Conservation (phyloP, 2,113 vertebrate genomes). For the Carassius carassius region DNA sequence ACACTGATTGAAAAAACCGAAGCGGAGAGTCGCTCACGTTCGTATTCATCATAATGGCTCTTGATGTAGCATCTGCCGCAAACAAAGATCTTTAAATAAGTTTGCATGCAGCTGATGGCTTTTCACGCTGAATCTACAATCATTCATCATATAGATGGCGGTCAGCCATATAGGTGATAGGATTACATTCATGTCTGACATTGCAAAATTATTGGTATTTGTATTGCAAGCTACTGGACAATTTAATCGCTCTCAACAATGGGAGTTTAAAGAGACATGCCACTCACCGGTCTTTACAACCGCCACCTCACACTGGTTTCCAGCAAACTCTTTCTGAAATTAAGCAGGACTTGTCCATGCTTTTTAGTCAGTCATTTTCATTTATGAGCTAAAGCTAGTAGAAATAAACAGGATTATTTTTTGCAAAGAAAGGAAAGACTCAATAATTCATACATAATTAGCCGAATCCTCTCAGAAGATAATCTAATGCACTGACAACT, state of each 20-base stretch:
- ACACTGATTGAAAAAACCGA: slow-evolving; percentile 15
- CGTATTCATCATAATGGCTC: slow-evolving; percentile 41
- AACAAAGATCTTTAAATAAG: slow-evolving; percentile 65
- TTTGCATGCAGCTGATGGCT: slow-evolving; percentile 16
- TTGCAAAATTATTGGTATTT: slow-evolving; percentile 13
- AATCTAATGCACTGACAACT: not conserved
- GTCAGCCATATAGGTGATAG: slow-evolving; percentile 31
- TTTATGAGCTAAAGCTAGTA: slow-evolving; percentile 34
- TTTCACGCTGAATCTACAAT: slow-evolving; percentile 67
- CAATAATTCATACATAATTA: slow-evolving; percentile 43
- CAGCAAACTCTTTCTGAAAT: slow-evolving; percentile 24
- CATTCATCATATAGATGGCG: slow-evolving; percentile 71
- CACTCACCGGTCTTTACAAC: not conserved
- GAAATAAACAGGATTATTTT: slow-evolving; percentile 35
- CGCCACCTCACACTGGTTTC: slow-evolving; percentile 4
- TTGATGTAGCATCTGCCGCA: slow-evolving; percentile 50
- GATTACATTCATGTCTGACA: slow-evolving; percentile 24
- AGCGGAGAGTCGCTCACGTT: slow-evolving; percentile 1
- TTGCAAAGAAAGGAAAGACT: slow-evolving; percentile 11
- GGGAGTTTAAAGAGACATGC: not conserved
- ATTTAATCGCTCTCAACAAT: slow-evolving; percentile 23
- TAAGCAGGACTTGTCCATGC: slow-evolving; percentile 1
- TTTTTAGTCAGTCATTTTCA: slow-evolving; percentile 21
- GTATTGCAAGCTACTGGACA: not conserved
- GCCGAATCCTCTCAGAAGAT: slow-evolving; percentile 34